A percentile compares a stretch with the other conserved stretches of the same genome.
phyloP scores from a whole-genome alignment of 2,797 vertebrate species.

The Mus caroli region DNA sequence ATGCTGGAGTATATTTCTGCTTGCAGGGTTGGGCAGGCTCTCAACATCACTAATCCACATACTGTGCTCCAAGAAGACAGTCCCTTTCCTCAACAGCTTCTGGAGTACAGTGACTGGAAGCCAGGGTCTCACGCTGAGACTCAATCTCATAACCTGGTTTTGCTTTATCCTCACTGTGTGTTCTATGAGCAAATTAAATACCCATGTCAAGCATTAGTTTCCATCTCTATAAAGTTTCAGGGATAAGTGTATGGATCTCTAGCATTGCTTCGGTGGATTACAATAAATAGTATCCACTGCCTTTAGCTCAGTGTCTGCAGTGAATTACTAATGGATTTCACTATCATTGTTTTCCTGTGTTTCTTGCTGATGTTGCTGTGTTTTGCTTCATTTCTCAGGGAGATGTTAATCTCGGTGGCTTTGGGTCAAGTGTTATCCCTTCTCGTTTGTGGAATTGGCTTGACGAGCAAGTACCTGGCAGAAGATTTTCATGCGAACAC shows the following conservation, averaged over 20 bases:
- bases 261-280: not conserved
- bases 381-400: constrained; percentile 89
- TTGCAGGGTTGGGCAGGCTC: not conserved
- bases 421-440: constrained; percentile 96
- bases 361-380: constrained; percentile 64
- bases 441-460: constrained; percentile 95
- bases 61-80: not conserved
- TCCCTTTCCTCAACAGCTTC: not conserved
- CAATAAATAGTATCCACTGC: not conserved
- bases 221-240: not conserved
- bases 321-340: not conserved
- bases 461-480: constrained; percentile 97
- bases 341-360: not conserved
- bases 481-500: constrained; percentile 97
- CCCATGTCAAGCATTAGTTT: not conserved
- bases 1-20: not conserved
- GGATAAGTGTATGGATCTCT: not conserved
- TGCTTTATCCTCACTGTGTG: not conserved
- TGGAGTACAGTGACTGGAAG: not conserved
- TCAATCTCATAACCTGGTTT: not conserved
- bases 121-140: not conserved
- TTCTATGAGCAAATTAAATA: not conserved
- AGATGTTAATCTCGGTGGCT: constrained; percentile 95
- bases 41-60: not conserved
- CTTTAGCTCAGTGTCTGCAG: not conserved